Conservation (phyloP, 1,140 invertebrate species). For the Drosophila kepulauana region DNA sequence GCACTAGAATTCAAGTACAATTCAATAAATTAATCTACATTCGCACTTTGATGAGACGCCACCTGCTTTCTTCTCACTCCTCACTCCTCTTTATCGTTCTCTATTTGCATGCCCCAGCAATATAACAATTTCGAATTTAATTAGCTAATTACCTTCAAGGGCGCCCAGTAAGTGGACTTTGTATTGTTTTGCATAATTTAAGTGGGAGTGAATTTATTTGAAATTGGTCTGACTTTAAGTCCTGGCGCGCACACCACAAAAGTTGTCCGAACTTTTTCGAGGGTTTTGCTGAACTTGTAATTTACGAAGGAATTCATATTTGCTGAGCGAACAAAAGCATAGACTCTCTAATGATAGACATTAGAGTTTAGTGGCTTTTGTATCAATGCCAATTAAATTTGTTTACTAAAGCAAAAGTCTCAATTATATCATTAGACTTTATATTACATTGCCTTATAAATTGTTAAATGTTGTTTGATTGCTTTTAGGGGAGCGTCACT, state of each 20-base stretch:
- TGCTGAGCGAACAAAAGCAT: background rate
- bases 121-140: conserved; percentile 67
- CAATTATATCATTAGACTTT: conserved; percentile 12
- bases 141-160: conserved; percentile 75
- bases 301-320: background rate
- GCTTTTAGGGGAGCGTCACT: too few relatives aligned
- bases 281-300: background rate
- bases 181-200: conserved; percentile 63
- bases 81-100: background rate
- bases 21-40: conserved; percentile 78
- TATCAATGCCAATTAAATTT: conserved; percentile 4
- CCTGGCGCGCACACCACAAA: conserved; percentile 9
- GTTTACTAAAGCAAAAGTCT: conserved; percentile 1
- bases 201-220: background rate
- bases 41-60: conserved; percentile 24
- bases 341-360: conserved; percentile 16
- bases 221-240: conserved; percentile 10
- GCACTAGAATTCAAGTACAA: conserved; percentile 21
- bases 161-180: conserved; percentile 33
- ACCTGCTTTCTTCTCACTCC: background rate
- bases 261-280: conserved; percentile 11
- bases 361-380: conserved; percentile 1
- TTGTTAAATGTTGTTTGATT: background rate
- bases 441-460: background rate
- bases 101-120: background rate